phyloP scores from a whole-genome alignment of 2,797 vertebrate genomes.

The Ptychobarbus kaznakovi region DNA sequence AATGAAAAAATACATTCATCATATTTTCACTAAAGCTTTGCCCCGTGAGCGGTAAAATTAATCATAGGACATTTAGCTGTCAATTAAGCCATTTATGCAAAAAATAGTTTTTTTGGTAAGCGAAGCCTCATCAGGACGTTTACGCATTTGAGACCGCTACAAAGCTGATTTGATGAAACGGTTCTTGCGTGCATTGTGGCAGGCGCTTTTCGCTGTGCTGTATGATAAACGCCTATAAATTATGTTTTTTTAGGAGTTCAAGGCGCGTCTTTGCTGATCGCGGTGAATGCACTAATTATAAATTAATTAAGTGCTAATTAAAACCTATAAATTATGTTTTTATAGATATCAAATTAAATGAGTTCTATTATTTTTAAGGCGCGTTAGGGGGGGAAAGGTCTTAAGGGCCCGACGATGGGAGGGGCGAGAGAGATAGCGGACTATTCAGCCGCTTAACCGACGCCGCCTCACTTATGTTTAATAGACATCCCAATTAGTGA shows the following conservation, averaged over 20 bases:
- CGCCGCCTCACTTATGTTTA: slow-evolving; percentile 79
- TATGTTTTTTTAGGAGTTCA: too few relatives aligned
- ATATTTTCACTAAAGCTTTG: slow-evolving; percentile 62
- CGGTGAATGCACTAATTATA: slow-evolving; percentile 88
- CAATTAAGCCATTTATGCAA: slow-evolving; percentile 87
- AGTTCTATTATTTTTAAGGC: slow-evolving; percentile 80
- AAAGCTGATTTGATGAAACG: slow-evolving; percentile 85
- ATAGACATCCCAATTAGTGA: too few relatives aligned
- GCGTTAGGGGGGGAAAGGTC: too few relatives aligned
- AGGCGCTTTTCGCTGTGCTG: slow-evolving; percentile 83
- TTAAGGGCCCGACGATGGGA: too few relatives aligned
- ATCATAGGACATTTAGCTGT: slow-evolving; percentile 86
- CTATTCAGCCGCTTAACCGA: slow-evolving; percentile 82
- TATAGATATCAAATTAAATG: too few relatives aligned
- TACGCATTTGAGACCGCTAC: slow-evolving; percentile 59
- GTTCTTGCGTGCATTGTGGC: slow-evolving; percentile 84
- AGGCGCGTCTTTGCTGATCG: too few relatives aligned
- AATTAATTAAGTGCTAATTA: too few relatives aligned
- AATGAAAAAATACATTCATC: slow-evolving; percentile 48
- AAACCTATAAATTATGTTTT: slow-evolving; percentile 91
- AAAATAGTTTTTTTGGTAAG: slow-evolving; percentile 85
- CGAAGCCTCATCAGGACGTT: slow-evolving; percentile 59
- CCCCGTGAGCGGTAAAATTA: slow-evolving; percentile 87
- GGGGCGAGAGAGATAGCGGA: slow-evolving; percentile 88
- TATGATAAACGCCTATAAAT: slow-evolving; percentile 91